Evolutionary conservation across 1,140 invertebrate species (phyloP).

Genomic region (Rhynchophorus ferrugineus): DNA sequence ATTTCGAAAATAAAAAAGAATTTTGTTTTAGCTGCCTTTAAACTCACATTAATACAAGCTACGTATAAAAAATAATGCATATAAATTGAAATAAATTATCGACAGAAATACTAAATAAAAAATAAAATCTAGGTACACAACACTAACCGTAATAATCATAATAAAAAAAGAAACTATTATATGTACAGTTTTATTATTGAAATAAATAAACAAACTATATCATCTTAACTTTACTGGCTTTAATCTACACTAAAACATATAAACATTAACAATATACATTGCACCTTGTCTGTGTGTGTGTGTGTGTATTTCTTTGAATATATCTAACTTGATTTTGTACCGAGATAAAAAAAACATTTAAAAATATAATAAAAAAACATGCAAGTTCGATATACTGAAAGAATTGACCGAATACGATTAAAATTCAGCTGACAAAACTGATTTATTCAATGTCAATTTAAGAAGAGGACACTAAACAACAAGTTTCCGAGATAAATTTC

Average conservation of each 20-base stretch:
- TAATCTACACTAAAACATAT: constrained; percentile 40
- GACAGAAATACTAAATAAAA: neutral
- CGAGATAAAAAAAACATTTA: neutral
- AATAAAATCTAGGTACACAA: constrained; percentile 8
- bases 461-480: no score
- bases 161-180: constrained; percentile 17
- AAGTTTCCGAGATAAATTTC: no score
- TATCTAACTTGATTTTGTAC: neutral
- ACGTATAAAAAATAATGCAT: neutral
- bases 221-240: constrained; percentile 41
- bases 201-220: constrained; percentile 37
- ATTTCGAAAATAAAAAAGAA: no score
- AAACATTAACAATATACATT: constrained; percentile 41
- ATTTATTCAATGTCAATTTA: neutral
- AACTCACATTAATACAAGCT: neutral
- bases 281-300: constrained; percentile 21
- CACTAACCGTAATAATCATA: constrained; percentile 1
- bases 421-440: constrained; percentile 3
- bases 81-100: constrained; percentile 7
- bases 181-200: constrained; percentile 31
- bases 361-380: neutral
- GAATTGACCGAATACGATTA: neutral
- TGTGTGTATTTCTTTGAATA: constrained; percentile 3
- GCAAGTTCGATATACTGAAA: neutral
- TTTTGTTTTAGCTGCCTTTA: neutral